phyloP scores from a whole-genome alignment of 64 coral and sea anemone species.

The Montipora efflorescens region DNA sequence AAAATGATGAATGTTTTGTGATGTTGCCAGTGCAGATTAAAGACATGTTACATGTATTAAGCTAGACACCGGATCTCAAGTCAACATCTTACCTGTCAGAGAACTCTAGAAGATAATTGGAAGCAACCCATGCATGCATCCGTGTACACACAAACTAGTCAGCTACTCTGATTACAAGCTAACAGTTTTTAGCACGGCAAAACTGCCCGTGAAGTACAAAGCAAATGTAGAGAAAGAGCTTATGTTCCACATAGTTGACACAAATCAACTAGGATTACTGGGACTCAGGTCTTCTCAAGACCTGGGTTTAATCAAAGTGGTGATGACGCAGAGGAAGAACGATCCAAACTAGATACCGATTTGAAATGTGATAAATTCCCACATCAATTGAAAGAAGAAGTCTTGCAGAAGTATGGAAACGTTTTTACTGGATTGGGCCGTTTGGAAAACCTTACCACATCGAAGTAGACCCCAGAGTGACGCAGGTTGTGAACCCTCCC shows the following conservation, averaged over 20 bases:
- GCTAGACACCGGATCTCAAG: conserved; percentile 35
- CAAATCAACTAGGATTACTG: conserved; percentile 70
- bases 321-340: conserved; percentile 34
- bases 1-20: too few species aligned
- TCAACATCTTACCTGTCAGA: conserved; percentile 44
- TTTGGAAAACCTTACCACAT: too few species aligned
- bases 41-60: not conserved
- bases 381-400: conserved; percentile 59
- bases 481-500: too few species aligned
- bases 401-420: conserved; percentile 25
- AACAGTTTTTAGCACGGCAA: too few species aligned
- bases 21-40: not conserved
- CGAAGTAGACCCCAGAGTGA: too few species aligned
- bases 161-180: too few species aligned
- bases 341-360: not conserved
- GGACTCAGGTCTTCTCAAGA: conserved; percentile 73
- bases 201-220: conserved; percentile 56
- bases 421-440: too few species aligned
- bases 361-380: conserved; percentile 16
- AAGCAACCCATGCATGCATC: conserved; percentile 42
- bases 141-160: too few species aligned
- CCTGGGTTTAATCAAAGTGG: conserved; percentile 72
- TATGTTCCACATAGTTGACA: conserved; percentile 49
- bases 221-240: conserved; percentile 15
- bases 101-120: conserved; percentile 53